A percentile compares a stretch with the other conserved stretches of the same genome.
phyloP scores from a whole-genome alignment of 1,140 invertebrate genomes.

The Temnothorax curvispinosus region DNA sequence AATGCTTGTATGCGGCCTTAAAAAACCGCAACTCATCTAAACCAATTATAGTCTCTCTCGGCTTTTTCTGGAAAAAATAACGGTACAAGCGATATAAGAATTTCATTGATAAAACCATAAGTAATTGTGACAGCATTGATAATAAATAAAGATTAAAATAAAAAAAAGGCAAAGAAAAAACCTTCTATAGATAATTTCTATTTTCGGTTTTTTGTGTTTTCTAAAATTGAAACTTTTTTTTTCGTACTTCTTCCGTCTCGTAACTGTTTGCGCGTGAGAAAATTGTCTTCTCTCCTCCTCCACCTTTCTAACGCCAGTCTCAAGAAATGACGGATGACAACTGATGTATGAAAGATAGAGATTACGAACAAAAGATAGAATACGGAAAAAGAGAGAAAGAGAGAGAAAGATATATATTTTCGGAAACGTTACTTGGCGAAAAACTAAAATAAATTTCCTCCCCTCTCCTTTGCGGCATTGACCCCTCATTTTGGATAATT shows the following conservation, averaged over 20 bases:
- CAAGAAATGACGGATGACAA: slow-evolving; percentile 57
- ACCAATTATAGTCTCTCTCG: neutral
- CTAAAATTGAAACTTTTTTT: slow-evolving; percentile 1
- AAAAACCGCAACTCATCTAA: slow-evolving; percentile 27
- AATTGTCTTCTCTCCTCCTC: neutral
- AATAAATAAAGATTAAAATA: neutral
- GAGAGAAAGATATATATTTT: neutral
- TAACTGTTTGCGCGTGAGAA: slow-evolving; percentile 15
- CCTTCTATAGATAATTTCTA: neutral
- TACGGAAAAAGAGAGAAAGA: neutral
- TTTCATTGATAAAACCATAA: neutral
- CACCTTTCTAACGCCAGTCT: neutral
- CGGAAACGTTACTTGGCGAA: slow-evolving; percentile 11
- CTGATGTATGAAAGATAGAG: slow-evolving; percentile 68
- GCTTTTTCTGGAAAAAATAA: neutral
- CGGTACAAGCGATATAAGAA: neutral
- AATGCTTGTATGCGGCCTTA: neutral
- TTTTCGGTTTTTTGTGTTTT: neutral
- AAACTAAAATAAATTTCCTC: neutral
- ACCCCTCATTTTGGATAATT: neutral
- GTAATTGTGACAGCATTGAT: neutral
- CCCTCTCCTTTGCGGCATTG: neutral
- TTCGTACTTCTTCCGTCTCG: neutral
- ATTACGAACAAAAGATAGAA: slow-evolving; percentile 51
- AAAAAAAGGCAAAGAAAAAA: neutral